Percentiles rank a stretch among this genome's conserved stretches.
These are phyloP conservation scores for Scaptomyza parva DNA, from an alignment of 2,888 invertebrate species.

Conservation along the genomic window DNA sequence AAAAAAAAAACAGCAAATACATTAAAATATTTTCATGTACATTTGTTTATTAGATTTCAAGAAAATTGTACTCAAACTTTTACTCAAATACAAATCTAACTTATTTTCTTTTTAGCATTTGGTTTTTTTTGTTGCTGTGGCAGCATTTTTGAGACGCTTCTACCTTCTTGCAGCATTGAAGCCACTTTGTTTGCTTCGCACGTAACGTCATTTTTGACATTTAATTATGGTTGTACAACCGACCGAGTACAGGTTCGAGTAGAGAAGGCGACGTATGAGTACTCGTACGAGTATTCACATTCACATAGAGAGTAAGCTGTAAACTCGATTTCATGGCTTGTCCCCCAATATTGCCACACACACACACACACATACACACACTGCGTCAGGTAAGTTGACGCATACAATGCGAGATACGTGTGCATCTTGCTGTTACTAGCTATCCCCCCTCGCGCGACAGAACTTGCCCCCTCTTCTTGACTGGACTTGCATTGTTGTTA, in stretches of 20 bases:
- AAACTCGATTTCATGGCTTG: slow-evolving; percentile 75
- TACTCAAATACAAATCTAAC: slow-evolving; percentile 4
- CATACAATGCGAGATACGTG: slow-evolving; percentile 52
- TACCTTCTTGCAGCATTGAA: neutral
- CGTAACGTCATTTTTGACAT: slow-evolving; percentile 83
- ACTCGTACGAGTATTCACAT: slow-evolving; percentile 9
- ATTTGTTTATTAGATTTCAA: slow-evolving; percentile 43
- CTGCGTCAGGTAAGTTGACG: slow-evolving; percentile 54
- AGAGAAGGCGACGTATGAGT: slow-evolving; percentile 9
- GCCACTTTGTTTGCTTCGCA: slow-evolving; percentile 71
- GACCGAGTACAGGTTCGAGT: slow-evolving; percentile 29
- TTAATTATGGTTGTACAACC: slow-evolving; percentile 82
- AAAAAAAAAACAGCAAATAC: neutral
- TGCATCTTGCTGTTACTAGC: slow-evolving; percentile 27
- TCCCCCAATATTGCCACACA: slow-evolving; percentile 39
- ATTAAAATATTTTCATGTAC: neutral
- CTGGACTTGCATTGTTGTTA: slow-evolving; percentile 66
- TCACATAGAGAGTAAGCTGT: slow-evolving; percentile 51
- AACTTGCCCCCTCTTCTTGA: neutral
- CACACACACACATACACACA: neutral
- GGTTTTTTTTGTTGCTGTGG: slow-evolving; percentile 19
- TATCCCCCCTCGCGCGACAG: no score
- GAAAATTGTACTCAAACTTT: slow-evolving; percentile 30
- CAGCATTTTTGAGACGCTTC: slow-evolving; percentile 27
- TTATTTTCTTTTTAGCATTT: slow-evolving; percentile 31